Evolutionary conservation across 37 sponge, comb jelly and placozoan species (phyloP).

Genomic region (Axinella damicornis): DNA sequence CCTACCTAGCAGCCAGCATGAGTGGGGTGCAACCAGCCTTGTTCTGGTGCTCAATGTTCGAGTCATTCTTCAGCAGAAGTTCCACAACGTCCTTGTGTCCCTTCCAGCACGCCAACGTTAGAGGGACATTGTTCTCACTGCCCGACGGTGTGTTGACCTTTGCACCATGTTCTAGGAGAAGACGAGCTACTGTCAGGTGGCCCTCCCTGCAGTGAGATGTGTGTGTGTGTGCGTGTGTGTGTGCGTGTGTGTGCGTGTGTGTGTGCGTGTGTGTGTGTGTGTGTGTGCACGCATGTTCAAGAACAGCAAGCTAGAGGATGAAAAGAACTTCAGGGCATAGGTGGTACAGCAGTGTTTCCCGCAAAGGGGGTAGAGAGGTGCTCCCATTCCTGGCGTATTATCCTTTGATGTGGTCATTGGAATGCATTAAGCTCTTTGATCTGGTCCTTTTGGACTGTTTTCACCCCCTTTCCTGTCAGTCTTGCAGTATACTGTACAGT

Average conservation of each 20-base stretch:
- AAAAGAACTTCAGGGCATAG: too few relatives aligned
- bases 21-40: conserved; percentile 99
- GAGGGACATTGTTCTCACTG: conserved; percentile 96
- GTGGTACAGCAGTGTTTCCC: too few relatives aligned
- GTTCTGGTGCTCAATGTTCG: conserved; percentile 97
- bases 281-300: not conserved
- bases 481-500: too few relatives aligned
- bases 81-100: conserved; percentile 93
- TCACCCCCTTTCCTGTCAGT: too few relatives aligned
- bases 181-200: conserved; percentile 86
- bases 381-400: too few relatives aligned
- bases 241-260: conserved; percentile 11
- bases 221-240: conserved; percentile 10
- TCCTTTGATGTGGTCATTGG: too few relatives aligned
- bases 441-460: too few relatives aligned
- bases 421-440: too few relatives aligned
- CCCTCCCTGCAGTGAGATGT: conserved; percentile 81
- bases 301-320: too few relatives aligned
- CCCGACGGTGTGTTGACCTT: conserved; percentile 95
- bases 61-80: conserved; percentile 83
- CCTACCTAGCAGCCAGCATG: conserved; percentile 95
- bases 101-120: conserved; percentile 99
- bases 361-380: too few relatives aligned
- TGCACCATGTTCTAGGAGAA: conserved; percentile 84
- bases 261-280: not conserved